Evolutionary conservation across 2,113 vertebrate genomes (phyloP), one percentile per base, ranked within the genome.

Genomic region (Malurus alboscapulatus): DNA sequence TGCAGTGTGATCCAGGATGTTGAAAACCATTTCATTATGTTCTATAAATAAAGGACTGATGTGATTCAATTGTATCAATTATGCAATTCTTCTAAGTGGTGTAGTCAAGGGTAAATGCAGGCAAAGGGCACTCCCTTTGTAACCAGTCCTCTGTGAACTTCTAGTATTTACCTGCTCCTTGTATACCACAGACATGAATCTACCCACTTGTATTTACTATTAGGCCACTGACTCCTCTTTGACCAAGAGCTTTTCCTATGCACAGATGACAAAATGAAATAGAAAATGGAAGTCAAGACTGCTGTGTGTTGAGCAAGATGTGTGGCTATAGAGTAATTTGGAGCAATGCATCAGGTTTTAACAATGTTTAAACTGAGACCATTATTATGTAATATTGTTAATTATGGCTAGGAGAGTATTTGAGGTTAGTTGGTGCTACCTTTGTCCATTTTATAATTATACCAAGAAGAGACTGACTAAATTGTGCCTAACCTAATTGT

Each of bases 1-100:
- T 96, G 85, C 55, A 94, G 90, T 1, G 0, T 83, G 92, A 92
- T 67, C 88, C 90, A 74, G 95, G 92, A 93, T 95, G 92, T 73
- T 93, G 93, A 95, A 96, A 95, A 96, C 88, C 90, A 80, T 96
- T 95, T 94, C 90, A 95, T 95, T 96, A 96, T 80, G 92, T 96
- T 93, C 95, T 96, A 95, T 96, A 96, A 95, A 93, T 96, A 94
- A 92, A 94, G 76, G 82, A 58, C 92, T 96, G 83, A 93, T 94
- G 95, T 94, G 93, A 93, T 93, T 96, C 94, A 94, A 85, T 93
- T 95, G 90, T 94, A 96, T 96, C 92, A 95, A 93, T 96, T 96
- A 95, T 96, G 96, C 95, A 96, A 94, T 71, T 83, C 88, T 85
- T 85, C 93, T 79, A 87, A 91, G 85, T 92, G 92, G 78, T 90